Percentiles rank a stretch among this genome's conserved stretches.
These are phyloP conservation scores for Philaethria dido DNA, from an alignment of 2,888 invertebrate genomes.

Conservation along the genomic window DNA sequence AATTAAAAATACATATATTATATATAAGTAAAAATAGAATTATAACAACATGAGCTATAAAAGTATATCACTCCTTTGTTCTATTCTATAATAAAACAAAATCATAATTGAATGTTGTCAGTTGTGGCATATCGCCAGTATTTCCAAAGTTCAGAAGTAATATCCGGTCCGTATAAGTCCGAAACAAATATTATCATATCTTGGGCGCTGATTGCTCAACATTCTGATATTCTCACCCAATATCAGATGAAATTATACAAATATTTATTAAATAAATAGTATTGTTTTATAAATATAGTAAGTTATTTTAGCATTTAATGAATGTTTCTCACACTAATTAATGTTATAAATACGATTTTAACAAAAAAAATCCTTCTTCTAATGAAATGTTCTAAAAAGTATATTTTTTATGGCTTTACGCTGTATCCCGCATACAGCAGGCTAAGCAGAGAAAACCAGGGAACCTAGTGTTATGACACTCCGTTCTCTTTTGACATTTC, in stretches of 20 bases:
- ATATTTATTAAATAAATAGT: slow-evolving; percentile 1
- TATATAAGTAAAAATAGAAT: neutral
- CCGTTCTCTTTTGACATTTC: too few species aligned
- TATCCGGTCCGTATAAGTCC: slow-evolving; percentile 28
- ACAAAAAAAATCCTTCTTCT: too few species aligned
- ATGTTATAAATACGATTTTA: too few species aligned
- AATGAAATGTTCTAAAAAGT: too few species aligned
- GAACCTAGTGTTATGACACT: too few species aligned
- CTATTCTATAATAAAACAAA: too few species aligned
- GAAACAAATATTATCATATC: slow-evolving; percentile 34
- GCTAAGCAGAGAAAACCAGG: too few species aligned
- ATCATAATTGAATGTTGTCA: slow-evolving; percentile 12
- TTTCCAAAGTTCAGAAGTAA: slow-evolving; percentile 21
- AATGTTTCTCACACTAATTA: too few species aligned
- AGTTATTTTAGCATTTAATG: neutral
- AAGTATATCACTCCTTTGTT: too few species aligned
- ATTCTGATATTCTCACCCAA: slow-evolving; percentile 1
- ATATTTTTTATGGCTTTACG: too few species aligned
- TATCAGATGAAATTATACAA: neutral
- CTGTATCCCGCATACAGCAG: too few species aligned
- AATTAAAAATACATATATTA: neutral
- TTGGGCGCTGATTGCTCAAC: slow-evolving; percentile 15
- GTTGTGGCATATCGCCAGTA: neutral
- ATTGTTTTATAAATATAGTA: neutral
- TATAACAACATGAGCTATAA: neutral